Evolutionary conservation across 2,888 invertebrate species (phyloP).

Genomic region (Malthinus seriepunctatus): DNA sequence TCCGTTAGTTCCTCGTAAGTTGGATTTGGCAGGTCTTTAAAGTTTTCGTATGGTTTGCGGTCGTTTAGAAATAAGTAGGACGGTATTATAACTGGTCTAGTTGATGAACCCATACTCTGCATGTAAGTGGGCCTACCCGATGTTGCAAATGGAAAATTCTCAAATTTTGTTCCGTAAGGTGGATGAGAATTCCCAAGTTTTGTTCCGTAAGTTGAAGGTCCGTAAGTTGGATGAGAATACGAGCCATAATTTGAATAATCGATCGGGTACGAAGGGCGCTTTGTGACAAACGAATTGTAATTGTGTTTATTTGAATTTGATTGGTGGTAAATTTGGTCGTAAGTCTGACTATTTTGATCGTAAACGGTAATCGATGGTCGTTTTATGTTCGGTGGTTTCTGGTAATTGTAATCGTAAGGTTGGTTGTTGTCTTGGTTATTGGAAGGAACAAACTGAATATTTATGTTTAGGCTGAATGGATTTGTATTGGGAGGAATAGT

Average conservation of each 20-base stretch:
- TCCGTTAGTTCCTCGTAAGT: conserved; percentile 10
- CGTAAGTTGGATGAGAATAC: background rate
- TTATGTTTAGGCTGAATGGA: conserved; percentile 37
- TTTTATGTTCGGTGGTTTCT: conserved; percentile 5
- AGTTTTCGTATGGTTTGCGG: background rate
- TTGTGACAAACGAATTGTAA: background rate
- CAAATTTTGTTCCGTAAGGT: conserved; percentile 10
- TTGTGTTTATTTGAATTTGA: too few species aligned
- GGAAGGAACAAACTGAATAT: conserved; percentile 34
- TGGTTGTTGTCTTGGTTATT: conserved; percentile 15
- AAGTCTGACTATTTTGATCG: conserved; percentile 10
- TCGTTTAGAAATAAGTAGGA: conserved; percentile 17
- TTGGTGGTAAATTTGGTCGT: background rate
- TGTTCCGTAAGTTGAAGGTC: conserved; percentile 11
- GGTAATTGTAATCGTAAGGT: conserved; percentile 3
- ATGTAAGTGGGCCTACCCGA: conserved; percentile 7
- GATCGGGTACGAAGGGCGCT: conserved; percentile 2
- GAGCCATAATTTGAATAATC: too few species aligned
- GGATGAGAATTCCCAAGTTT: conserved; percentile 11
- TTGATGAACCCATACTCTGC: background rate
- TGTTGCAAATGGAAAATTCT: conserved; percentile 21
- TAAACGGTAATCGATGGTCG: background rate
- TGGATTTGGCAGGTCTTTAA: conserved; percentile 1
- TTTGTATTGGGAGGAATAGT: background rate
- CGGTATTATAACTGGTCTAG: conserved; percentile 16